Percentiles rank a stretch among this genome's conserved stretches.
Evolutionary conservation across 2,888 invertebrate species (phyloP).

Genomic region (Capitulum mitella): DNA sequence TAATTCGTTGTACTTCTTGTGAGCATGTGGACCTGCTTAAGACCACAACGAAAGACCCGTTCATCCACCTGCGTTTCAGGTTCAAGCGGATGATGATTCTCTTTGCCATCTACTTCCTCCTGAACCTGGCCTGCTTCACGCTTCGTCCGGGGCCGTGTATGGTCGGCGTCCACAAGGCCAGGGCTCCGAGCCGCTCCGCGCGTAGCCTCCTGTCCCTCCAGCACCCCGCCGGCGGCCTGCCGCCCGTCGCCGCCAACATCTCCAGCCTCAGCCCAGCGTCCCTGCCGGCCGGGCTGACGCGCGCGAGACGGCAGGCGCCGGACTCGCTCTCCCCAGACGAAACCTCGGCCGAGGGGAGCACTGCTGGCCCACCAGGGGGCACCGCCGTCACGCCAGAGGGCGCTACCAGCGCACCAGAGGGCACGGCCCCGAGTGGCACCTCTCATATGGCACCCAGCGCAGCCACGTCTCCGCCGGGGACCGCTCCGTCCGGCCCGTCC

Average conservation of each 20-base stretch:
- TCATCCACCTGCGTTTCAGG: too few relatives aligned
- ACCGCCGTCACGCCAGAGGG: not conserved
- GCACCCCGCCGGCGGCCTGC: constrained; percentile 26
- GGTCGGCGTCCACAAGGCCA: not conserved
- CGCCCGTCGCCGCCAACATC: constrained; percentile 27
- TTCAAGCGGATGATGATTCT: constrained; percentile 88
- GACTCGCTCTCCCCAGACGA: too few relatives aligned
- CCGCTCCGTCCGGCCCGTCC: constrained; percentile 25
- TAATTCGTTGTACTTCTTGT: too few relatives aligned
- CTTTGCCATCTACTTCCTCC: constrained; percentile 81
- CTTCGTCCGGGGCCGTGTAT: constrained; percentile 69
- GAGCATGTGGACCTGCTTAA: too few relatives aligned
- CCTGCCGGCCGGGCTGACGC: too few relatives aligned
- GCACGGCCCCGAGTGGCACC: too few relatives aligned
- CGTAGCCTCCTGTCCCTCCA: too few relatives aligned
- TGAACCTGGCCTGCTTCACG: constrained; percentile 81
- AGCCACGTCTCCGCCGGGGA: not conserved
- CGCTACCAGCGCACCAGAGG: too few relatives aligned
- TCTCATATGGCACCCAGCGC: not conserved
- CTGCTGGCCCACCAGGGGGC: too few relatives aligned
- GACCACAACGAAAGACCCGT: too few relatives aligned
- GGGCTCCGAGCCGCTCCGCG: not conserved
- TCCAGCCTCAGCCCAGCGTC: constrained; percentile 26
- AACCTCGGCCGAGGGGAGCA: too few relatives aligned
- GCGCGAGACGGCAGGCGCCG: not conserved